These are phyloP conservation scores for Dolichoris vasculosae DNA, from an alignment of 1,140 invertebrate genomes.

Conservation along the genomic window DNA sequence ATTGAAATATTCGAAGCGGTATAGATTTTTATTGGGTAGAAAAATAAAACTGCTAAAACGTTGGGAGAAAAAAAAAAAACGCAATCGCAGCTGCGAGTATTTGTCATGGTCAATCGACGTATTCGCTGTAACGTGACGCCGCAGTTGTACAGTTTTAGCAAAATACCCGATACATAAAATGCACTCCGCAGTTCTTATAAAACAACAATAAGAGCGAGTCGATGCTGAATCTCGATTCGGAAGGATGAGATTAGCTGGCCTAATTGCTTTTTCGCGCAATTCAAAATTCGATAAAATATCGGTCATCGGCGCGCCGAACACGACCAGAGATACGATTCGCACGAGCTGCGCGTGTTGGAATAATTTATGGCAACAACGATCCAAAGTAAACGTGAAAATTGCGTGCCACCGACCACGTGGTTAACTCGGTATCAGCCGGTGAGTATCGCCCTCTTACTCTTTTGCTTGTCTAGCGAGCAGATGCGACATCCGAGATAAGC, in stretches of 20 bases:
- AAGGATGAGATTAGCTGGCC: neutral
- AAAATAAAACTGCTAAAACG: too few relatives aligned
- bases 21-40: too few relatives aligned
- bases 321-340: too few relatives aligned
- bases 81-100: too few relatives aligned
- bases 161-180: too few relatives aligned
- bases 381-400: neutral
- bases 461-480: neutral
- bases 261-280: neutral
- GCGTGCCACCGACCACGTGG: neutral
- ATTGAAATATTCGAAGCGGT: too few relatives aligned
- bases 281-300: neutral
- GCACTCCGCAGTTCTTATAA: too few relatives aligned
- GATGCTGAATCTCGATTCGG: neutral
- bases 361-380: neutral
- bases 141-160: too few relatives aligned
- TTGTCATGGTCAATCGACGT: neutral
- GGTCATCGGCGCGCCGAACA: neutral
- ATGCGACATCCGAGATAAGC: neutral
- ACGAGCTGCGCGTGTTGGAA: neutral
- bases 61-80: too few relatives aligned
- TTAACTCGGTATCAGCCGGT: neutral
- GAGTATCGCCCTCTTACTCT: neutral
- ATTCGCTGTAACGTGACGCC: too few relatives aligned
- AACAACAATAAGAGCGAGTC: too few relatives aligned